These are phyloP conservation scores for Peromyscus attwateri DNA, from an alignment of 2,797 vertebrate species.

Conservation along the genomic window DNA sequence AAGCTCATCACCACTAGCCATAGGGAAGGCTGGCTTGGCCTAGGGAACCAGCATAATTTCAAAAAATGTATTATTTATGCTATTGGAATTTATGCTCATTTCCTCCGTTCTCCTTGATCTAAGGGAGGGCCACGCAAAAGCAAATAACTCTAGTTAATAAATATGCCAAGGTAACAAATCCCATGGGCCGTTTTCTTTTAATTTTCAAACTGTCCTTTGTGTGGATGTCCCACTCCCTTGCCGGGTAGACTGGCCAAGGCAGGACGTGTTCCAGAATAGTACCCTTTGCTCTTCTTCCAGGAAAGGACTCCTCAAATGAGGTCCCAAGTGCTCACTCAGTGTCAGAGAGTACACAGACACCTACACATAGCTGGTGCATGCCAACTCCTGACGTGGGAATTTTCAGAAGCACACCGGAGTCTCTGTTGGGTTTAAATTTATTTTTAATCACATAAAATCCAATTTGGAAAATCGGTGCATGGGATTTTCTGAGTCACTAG, in stretches of 20 bases:
- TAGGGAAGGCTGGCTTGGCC: neutral
- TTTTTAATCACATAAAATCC: constrained; percentile 85
- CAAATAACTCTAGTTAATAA: constrained; percentile 71
- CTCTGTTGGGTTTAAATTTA: constrained; percentile 83
- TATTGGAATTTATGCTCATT: constrained; percentile 35
- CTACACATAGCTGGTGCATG: constrained; percentile 69
- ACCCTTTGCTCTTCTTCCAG: constrained; percentile 84
- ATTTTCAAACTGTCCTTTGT: constrained; percentile 62
- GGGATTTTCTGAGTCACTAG: constrained; percentile 82
- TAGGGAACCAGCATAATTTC: neutral
- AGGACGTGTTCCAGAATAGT: constrained; percentile 46
- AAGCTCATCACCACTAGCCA: neutral
- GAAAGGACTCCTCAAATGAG: constrained; percentile 81
- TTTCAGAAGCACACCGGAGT: constrained; percentile 82
- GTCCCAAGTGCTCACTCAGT: constrained; percentile 67
- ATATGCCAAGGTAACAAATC: constrained; percentile 55
- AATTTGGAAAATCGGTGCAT: constrained; percentile 79
- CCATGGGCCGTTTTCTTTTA: constrained; percentile 9
- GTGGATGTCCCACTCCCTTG: neutral
- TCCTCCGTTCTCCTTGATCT: constrained; percentile 62
- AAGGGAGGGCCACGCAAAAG: neutral
- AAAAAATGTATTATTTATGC: constrained; percentile 55
- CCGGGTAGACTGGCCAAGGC: constrained; percentile 18
- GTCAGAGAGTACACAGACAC: constrained; percentile 76
- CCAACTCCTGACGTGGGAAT: constrained; percentile 78